Base-by-base conservation (phyloP, 2,888 invertebrate genomes). In the Nudaria mundana region DNA sequence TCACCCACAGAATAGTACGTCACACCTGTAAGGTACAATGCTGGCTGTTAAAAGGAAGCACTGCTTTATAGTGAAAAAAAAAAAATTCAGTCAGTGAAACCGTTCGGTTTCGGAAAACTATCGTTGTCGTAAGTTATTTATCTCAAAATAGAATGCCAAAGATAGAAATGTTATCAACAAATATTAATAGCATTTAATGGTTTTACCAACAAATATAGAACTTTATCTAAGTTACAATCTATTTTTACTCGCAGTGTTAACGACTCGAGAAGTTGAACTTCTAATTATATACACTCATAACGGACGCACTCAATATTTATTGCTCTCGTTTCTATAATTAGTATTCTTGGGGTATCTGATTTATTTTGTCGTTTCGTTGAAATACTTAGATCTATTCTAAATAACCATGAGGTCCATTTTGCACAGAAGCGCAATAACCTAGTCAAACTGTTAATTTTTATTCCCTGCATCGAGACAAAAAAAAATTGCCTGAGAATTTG, bases 21-120 rank as follows among this genome's bases (percentile, higher is more conserved):
- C 30, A 32, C 37, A 57, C 54, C 59, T 58, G 45, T n/a, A n/a
- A n/a, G n/a, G 30, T 58, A 64, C 59, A 67, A 53, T 53, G 31
- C 42, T 16, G 33, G 60, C 40, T n/a, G 4, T 18, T 12, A 26
- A 18, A 34, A 18, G 12, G 3, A 8, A 3, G 1, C 16, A 25
- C 23, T 14, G 6, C 1, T n/a, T n/a, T n/a, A n/a, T n/a, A n/a
- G n/a, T n/a, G n/a, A n/a, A n/a, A n/a, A n/a, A n/a, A n/a, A n/a
- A n/a, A n/a, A n/a, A n/a, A n/a, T n/a, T n/a, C n/a, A n/a, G n/a
- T n/a, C n/a, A n/a, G n/a, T n/a, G n/a, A n/a, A n/a, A n/a, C n/a
- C n/a, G n/a, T n/a, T n/a, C n/a, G n/a, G n/a, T n/a, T n/a, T n/a
- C n/a, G n/a, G n/a, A n/a, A n/a, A n/a, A n/a, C n/a, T n/a, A n/a